Evolutionary conservation across 2,888 invertebrate species (phyloP).

Genomic region (Halocaridina rubra): DNA sequence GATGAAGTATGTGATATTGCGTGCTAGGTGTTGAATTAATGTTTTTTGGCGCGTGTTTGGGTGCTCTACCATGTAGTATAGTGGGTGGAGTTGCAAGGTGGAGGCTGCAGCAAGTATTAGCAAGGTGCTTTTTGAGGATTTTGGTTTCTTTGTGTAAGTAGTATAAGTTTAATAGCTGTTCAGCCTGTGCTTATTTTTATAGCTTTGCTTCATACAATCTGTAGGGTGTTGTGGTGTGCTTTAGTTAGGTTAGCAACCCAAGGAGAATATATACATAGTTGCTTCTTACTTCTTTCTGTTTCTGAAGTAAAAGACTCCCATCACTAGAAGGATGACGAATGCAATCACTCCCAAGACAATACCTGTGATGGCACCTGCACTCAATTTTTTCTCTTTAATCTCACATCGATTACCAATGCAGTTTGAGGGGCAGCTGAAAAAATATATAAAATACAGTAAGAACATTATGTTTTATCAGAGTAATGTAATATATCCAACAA

Average conservation of each 20-base stretch:
- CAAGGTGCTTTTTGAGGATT: no score
- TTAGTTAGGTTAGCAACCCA: neutral
- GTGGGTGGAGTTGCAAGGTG: no score
- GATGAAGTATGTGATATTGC: no score
- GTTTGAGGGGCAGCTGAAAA: slow-evolving; percentile 9
- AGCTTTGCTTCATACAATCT: no score
- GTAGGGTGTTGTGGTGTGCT: no score
- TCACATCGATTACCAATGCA: slow-evolving; percentile 45
- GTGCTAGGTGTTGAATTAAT: no score
- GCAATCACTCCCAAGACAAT: slow-evolving; percentile 26
- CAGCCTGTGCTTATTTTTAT: no score
- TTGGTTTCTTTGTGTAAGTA: neutral
- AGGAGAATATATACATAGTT: neutral
- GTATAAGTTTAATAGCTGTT: neutral
- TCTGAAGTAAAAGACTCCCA: slow-evolving; percentile 12
- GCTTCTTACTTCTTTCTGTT: slow-evolving; percentile 33
- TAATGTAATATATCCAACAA: neutral
- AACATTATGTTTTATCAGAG: neutral
- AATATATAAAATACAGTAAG: neutral
- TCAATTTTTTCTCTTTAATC: neutral
- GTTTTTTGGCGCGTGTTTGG: no score
- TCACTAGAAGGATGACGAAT: neutral
- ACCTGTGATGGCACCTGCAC: slow-evolving; percentile 28
- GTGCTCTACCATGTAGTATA: no score
- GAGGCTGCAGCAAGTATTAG: no score